Conservation (phyloP, 1,140 invertebrate genomes). For the Proales similis region DNA sequence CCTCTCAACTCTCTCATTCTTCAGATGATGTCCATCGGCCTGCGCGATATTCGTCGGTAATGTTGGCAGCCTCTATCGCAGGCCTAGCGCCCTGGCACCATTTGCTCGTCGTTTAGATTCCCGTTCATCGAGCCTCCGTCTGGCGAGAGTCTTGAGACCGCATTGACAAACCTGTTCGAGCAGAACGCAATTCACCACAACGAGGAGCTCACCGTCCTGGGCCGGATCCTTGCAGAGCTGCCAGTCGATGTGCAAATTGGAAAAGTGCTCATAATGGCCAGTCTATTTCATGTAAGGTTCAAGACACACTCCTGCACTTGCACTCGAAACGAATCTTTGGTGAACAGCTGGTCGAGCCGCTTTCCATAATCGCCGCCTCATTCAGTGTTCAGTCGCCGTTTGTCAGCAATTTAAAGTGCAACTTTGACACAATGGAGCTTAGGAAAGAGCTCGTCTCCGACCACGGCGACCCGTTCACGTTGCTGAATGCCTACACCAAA, state of each 20-base stretch:
- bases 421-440: slow-evolving; percentile 70
- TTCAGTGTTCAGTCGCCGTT: slow-evolving; percentile 87
- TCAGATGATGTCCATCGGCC: slow-evolving; percentile 87
- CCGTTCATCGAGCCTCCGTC: slow-evolving; percentile 85
- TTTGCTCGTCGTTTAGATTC: slow-evolving; percentile 60
- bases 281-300: slow-evolving; percentile 62
- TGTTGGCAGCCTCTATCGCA: slow-evolving; percentile 39
- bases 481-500: slow-evolving; percentile 77
- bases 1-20: slow-evolving; percentile 82
- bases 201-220: slow-evolving; percentile 79
- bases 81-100: background rate
- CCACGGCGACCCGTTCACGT: slow-evolving; percentile 87
- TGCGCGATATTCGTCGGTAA: slow-evolving; percentile 73
- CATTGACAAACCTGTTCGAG: slow-evolving; percentile 75
- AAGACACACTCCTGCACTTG: background rate
- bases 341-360: slow-evolving; percentile 65
- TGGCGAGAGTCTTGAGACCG: slow-evolving; percentile 72
- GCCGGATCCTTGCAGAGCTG: slow-evolving; percentile 73
- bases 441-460: slow-evolving; percentile 76
- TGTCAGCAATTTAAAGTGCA: slow-evolving; percentile 75
- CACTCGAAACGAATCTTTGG: background rate
- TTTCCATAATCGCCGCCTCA: slow-evolving; percentile 78
- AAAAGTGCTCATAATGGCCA: slow-evolving; percentile 89
- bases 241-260: slow-evolving; percentile 90
- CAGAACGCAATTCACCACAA: slow-evolving; percentile 70